Evolutionary conservation across 2,797 vertebrate species (phyloP), one percentile per base, ranked within the genome.

Genomic region (Limnodromus scolopaceus): DNA sequence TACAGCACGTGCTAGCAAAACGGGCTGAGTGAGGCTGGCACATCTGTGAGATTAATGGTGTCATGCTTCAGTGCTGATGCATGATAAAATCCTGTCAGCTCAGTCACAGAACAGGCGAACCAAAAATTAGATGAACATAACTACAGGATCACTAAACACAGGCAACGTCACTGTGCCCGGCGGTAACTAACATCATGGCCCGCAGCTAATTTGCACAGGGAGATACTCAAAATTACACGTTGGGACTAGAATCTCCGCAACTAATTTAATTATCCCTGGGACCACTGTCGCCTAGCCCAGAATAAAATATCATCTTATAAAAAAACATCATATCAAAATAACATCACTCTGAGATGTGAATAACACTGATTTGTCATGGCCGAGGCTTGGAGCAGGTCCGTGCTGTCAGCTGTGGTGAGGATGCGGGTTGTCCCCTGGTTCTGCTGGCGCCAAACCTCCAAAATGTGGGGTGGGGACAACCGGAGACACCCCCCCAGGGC

Each of bases 51-150:
- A 80, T 75, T 84, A 89, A 45, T 75, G 49, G 41, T 72, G 69
- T 71, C 63, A 85, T 64, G 66, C 54, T 88, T 93, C 91, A 79
- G 24, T 84, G 89, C 43, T 85, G 65, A 87, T 81, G 22, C 65
- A 32, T 13, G 45, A 84, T 88, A 92, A 96, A 96, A 91, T 81
- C 46, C 51, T 97, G 64, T 75, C 78, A 84, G 72, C 38, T 95
- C 76, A 65, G 16, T 69, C 79, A 82, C 27, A 81, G 81, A 63
- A 23, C 6, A 82, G 48, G 65, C 2, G 27, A 96, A 86, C 25
- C 53, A 78, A 93, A 95, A 97, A 90, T 91, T 60, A 87, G 36
- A 83, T 66, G 30, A 93, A 89, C 34, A 5, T 72, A 92, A 84
- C 65, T 49, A 36, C 38, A 66, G 71, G 41, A 76, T 95, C 27